Evolutionary conservation across 2,888 invertebrate genomes (phyloP).

Genomic region (Nemapogon koenigi): DNA sequence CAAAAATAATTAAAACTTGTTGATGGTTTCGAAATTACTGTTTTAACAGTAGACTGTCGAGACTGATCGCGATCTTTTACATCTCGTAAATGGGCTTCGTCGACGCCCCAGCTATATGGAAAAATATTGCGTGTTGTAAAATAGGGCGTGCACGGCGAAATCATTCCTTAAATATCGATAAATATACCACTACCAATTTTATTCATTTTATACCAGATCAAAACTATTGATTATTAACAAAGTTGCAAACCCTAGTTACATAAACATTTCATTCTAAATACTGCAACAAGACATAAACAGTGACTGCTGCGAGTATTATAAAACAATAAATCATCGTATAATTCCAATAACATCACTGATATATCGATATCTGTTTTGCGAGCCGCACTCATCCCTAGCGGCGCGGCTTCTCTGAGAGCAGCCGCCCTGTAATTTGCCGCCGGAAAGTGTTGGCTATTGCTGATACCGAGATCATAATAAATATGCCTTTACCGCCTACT

Average conservation of each 20-base stretch:
- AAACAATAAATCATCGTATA: slow-evolving; percentile 7
- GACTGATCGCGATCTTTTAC: slow-evolving; percentile 6
- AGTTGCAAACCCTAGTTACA: no score
- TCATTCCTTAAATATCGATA: no score
- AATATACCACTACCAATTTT: no score
- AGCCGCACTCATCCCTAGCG: slow-evolving; percentile 7
- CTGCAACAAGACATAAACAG: no score
- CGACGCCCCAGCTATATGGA: slow-evolving; percentile 3
- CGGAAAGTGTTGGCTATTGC: slow-evolving; percentile 63
- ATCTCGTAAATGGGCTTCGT: slow-evolving; percentile 4
- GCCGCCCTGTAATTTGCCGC: slow-evolving; percentile 66
- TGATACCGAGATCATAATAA: slow-evolving; percentile 65
- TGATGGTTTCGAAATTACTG: no score
- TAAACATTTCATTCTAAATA: no score
- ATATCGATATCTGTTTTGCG: slow-evolving; percentile 8
- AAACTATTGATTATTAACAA: no score
- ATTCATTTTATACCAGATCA: no score
- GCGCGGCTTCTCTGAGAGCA: slow-evolving; percentile 27
- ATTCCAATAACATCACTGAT: slow-evolving; percentile 8
- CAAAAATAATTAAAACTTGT: no score
- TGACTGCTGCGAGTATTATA: no score
- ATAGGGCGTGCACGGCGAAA: not conserved
- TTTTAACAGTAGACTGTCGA: slow-evolving; percentile 7
- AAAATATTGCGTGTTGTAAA: slow-evolving; percentile 6
- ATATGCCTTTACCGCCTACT: slow-evolving; percentile 64